phyloP scores from a whole-genome alignment of 2,113 vertebrate genomes.

The Megatriorchis doriae region DNA sequence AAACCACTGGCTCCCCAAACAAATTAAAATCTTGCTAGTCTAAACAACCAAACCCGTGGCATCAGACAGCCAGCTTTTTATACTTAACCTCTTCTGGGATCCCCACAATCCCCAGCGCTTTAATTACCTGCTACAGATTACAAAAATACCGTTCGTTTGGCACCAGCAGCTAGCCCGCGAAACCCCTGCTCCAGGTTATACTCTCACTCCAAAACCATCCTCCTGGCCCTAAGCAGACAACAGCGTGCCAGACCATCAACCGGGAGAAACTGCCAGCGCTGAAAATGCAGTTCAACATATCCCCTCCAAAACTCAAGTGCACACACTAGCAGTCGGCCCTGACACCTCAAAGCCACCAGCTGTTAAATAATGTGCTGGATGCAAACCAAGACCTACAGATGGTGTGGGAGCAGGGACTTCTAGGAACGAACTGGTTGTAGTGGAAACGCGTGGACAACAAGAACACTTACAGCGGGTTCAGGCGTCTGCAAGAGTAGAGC shows the following conservation, averaged over 20 bases:
- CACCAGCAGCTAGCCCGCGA: not conserved
- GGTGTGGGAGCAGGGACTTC: not conserved
- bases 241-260: not conserved
- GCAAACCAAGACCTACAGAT: not conserved
- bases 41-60: not conserved
- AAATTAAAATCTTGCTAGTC: not conserved
- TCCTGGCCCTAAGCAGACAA: not conserved
- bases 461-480: not conserved
- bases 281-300: not conserved
- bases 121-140: not conserved
- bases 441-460: fast-evolving
- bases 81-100: not conserved
- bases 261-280: not conserved
- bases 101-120: fast-evolving
- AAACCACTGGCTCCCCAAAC: not conserved
- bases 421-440: not conserved
- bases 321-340: not conserved
- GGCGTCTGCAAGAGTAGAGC: not conserved
- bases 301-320: not conserved
- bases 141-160: not conserved
- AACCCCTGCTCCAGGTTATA: not conserved
- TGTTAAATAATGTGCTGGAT: not conserved
- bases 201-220: not conserved
- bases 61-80: not conserved
- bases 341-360: not conserved